A percentile compares a stretch with the other conserved stretches of the same genome.
Conservation (phyloP, 2,113 vertebrate species). For the Lontra canadensis region DNA sequence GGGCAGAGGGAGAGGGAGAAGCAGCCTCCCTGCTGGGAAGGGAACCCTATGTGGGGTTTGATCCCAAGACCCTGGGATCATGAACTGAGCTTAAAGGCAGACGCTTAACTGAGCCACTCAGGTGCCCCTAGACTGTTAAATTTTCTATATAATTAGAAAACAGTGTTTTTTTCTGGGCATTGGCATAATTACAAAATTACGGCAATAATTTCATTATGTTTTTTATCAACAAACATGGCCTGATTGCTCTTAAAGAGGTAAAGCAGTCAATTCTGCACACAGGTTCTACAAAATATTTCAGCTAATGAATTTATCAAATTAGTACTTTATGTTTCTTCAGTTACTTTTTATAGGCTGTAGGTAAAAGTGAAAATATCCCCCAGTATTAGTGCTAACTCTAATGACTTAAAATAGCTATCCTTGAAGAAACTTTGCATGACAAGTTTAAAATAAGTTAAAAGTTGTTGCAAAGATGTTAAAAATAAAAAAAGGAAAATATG, state of each 20-base stretch:
- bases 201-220: conserved; percentile 3
- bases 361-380: neutral
- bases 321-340: neutral
- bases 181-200: conserved; percentile 3
- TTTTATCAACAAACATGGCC: neutral
- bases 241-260: neutral
- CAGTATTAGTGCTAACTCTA: neutral
- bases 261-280: conserved; percentile 5
- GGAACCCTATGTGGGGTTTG: neutral
- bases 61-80: neutral
- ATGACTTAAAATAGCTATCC: conserved; percentile 38
- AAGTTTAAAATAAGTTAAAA: conserved; percentile 53
- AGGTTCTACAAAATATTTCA: neutral
- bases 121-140: neutral
- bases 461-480: conserved; percentile 46
- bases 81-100: neutral
- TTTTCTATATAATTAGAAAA: neutral
- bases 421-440: neutral
- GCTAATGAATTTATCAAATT: neutral
- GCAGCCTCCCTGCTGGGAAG: neutral
- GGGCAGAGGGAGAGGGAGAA: neutral
- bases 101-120: neutral
- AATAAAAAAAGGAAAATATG: conserved; percentile 13
- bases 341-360: conserved; percentile 1
- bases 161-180: neutral